These are phyloP conservation scores for Calameuta idolon DNA, from an alignment of 2,888 invertebrate species.

Conservation along the genomic window DNA sequence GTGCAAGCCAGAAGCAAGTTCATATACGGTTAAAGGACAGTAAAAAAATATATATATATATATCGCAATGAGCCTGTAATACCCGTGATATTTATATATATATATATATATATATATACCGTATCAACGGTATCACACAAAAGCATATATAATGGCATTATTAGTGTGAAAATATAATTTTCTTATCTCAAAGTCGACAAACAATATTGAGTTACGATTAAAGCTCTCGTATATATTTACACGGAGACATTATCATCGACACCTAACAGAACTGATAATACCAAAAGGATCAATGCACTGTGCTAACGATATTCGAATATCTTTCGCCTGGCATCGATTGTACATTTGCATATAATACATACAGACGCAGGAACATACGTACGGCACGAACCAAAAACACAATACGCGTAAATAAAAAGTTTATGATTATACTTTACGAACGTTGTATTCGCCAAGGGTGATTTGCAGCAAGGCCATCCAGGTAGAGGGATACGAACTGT, in stretches of 20 bases:
- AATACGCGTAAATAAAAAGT: neutral
- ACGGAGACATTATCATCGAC: neutral
- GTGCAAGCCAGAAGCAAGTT: neutral
- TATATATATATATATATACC: neutral
- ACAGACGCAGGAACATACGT: neutral
- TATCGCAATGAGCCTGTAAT: no score
- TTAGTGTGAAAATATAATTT: neutral
- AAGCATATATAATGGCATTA: neutral
- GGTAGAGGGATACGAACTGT: constrained; percentile 87
- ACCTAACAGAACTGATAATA: neutral
- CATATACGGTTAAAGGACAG: no score
- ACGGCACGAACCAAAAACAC: neutral
- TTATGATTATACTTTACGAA: neutral
- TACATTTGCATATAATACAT: neutral
- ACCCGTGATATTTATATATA: no score
- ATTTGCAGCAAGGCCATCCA: constrained; percentile 99
- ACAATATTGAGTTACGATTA: neutral
- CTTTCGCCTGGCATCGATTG: neutral
- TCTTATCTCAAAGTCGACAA: neutral
- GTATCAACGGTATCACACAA: neutral
- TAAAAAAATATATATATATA: no score
- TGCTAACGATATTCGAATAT: neutral
- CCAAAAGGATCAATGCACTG: neutral
- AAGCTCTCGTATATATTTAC: neutral
- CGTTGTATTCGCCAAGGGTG: constrained; percentile 97